Conservation (phyloP, 2,888 invertebrate species). For the Calameuta filiformis region DNA sequence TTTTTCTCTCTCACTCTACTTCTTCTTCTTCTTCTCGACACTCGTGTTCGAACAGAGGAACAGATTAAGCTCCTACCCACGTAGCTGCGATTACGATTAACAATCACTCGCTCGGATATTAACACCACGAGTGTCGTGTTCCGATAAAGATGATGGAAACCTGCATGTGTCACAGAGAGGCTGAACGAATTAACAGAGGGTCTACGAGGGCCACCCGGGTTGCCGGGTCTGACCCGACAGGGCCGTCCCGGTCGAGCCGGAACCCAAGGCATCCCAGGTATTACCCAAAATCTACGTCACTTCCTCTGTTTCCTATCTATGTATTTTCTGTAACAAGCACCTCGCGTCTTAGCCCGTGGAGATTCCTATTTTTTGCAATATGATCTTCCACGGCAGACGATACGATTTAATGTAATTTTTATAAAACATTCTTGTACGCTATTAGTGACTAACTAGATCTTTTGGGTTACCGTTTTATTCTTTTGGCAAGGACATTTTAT, state of each 20-base stretch:
- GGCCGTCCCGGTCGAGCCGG: conserved; percentile 70
- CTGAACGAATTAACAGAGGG: conserved; percentile 70
- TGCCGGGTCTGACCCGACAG: conserved; percentile 69
- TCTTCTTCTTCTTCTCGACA: conserved; percentile 1
- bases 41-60: not conserved
- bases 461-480: not conserved
- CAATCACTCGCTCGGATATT: conserved; percentile 30
- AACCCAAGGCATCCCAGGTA: conserved; percentile 72
- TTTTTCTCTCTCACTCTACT: not conserved
- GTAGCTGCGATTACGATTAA: conserved; percentile 22
- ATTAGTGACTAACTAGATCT: not conserved
- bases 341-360: not conserved
- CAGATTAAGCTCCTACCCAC: not conserved
- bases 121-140: conserved; percentile 29
- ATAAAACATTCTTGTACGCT: not conserved
- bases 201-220: conserved; percentile 78
- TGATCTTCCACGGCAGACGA: not conserved
- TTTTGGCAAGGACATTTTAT: not conserved
- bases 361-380: not conserved
- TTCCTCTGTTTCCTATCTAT: not conserved
- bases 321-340: not conserved
- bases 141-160: conserved; percentile 41
- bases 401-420: not conserved
- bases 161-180: conserved; percentile 68
- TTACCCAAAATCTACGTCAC: conserved; percentile 15